Evolutionary conservation across 2,888 invertebrate species (phyloP), one percentile per base, ranked within the genome.

Genomic region (Volucella inflata): DNA sequence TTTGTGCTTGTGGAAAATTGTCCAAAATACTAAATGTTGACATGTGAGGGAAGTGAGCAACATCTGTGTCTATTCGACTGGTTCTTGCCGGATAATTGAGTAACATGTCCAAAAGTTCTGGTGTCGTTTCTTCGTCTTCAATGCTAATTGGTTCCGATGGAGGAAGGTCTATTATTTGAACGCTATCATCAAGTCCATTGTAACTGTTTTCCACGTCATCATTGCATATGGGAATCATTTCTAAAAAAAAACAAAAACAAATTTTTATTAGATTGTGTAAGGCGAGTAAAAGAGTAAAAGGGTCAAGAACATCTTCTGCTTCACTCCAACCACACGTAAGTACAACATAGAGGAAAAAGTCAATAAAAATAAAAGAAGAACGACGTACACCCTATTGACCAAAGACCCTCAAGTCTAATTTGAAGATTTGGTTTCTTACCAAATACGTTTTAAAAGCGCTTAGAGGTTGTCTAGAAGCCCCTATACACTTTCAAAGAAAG

Each of bases 61-160:
- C 12, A 8, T 50, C 11, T 8, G 30, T 1, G 30, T 4, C 0
- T 30, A 30, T 30, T 30, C 6, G 30, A 30, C 30, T 30, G 30
- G 30, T 30, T 4, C 30, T 30, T 30, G 30, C 0, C 30, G 30
- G 30, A 30, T 30, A 30, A 30, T 30, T 30, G 30, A 30, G 30
- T 0, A 30, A 64, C 12, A 64, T 50, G 11, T 77, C 67, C 10
- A 85, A 44, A 1, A 85, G 62, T 8, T 85, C 85, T 8, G 81
- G 76, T 36, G 76, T 51, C 14, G 72, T 64, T 68, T 85, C 85
- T 30, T 85, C 85, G 16, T 85, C 85, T 9, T 81, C 72, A 17
- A 85, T 68, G 9, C 59, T 51, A 46, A 85, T 80, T 8, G 85
- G 57, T 17, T 81, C 72, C 6, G 81, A 59, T 30, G 60, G 57